A percentile compares a stretch with the other conserved stretches of the same genome.
These are phyloP conservation scores for Mamestra brassicae DNA, from an alignment of 2,888 invertebrate species.

Conservation along the genomic window DNA sequence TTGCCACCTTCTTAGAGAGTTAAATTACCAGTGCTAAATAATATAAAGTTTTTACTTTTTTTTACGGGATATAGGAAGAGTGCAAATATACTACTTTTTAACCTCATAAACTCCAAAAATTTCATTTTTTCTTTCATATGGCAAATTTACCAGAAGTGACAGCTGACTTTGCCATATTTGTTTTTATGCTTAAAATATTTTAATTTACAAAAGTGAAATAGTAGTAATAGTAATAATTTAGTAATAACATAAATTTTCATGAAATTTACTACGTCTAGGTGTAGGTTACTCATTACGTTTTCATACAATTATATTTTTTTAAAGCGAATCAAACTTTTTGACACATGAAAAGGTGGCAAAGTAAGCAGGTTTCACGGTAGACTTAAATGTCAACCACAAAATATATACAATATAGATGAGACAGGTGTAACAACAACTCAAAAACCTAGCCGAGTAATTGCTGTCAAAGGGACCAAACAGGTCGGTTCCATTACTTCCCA, in stretches of 20 bases:
- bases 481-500: no score
- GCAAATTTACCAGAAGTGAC: constrained; percentile 7
- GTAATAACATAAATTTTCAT: no score
- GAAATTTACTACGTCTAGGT: neutral
- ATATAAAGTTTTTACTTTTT: constrained; percentile 14
- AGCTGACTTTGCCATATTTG: constrained; percentile 15
- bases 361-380: constrained; percentile 7
- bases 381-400: no score
- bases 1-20: constrained; percentile 36
- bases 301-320: constrained; percentile 3
- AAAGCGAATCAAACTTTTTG: constrained; percentile 14
- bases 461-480: no score
- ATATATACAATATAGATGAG: no score
- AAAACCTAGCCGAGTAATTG: no score
- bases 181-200: neutral
- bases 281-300: constrained; percentile 11
- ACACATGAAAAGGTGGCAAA: constrained; percentile 7
- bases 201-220: no score
- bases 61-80: constrained; percentile 1
- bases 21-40: constrained; percentile 36
- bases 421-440: no score
- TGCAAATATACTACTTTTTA: constrained; percentile 10
- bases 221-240: no score
- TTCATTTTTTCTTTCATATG: constrained; percentile 1
- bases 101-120: constrained; percentile 8